Conservation (phyloP, 2,113 vertebrate genomes). For the Cichladusa arquata region DNA sequence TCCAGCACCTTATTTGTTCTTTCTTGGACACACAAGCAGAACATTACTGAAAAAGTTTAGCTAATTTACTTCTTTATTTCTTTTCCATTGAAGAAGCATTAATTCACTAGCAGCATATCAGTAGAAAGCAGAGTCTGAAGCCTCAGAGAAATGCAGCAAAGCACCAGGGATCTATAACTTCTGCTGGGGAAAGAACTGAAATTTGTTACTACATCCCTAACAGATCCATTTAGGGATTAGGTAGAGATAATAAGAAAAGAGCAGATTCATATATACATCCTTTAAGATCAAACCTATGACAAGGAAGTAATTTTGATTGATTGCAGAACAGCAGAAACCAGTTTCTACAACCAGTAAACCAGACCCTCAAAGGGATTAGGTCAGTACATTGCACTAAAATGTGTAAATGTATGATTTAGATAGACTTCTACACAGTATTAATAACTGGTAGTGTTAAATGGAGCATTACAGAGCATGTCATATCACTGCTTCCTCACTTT, state of each 20-base stretch:
- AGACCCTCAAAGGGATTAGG: not conserved
- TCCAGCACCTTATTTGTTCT: conserved; percentile 7
- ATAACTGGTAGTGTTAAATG: not conserved
- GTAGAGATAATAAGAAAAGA: not conserved
- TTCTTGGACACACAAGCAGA: conserved; percentile 13
- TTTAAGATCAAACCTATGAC: not conserved
- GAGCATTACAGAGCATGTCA: not conserved
- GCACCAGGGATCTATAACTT: conserved; percentile 32
- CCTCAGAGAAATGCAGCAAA: not conserved
- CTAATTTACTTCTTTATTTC: conserved; percentile 39
- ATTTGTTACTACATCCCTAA: conserved; percentile 11
- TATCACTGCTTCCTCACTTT: not conserved
- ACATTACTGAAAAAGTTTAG: not conserved
- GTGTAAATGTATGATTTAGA: not conserved
- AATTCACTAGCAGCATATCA: not conserved
- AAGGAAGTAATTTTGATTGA: not conserved
- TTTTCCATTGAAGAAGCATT: not conserved
- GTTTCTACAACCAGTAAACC: not conserved
- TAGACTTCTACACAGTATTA: not conserved
- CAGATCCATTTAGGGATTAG: not conserved
- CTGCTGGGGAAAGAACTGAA: not conserved
- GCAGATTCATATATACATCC: not conserved
- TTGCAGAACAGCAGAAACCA: not conserved
- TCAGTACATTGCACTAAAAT: not conserved
- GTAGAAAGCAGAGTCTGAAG: not conserved